Conservation (phyloP, 2,113 vertebrate species). For the Esox niger region DNA sequence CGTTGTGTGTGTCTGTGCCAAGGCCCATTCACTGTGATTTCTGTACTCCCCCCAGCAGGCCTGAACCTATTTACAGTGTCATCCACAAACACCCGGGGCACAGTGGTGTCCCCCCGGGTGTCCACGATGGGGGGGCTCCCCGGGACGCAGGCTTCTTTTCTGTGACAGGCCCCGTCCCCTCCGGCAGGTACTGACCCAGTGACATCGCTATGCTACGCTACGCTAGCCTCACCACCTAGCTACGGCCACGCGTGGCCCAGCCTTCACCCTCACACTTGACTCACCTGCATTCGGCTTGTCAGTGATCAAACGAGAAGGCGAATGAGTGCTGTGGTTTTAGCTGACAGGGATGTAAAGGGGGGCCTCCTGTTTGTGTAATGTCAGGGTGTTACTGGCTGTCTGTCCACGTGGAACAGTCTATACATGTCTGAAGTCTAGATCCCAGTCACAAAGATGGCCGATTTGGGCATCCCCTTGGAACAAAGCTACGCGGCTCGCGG, state of each 20-base stretch:
- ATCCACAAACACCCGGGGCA: conserved; percentile 80
- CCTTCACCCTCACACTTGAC: conserved; percentile 6
- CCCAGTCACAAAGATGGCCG: too few relatives aligned
- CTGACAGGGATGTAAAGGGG: conserved; percentile 2
- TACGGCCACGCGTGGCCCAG: conserved; percentile 9
- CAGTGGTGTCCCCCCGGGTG: conserved; percentile 71
- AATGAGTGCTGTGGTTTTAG: neutral
- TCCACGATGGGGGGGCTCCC: conserved; percentile 63
- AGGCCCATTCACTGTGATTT: conserved; percentile 76
- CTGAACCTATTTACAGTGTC: conserved; percentile 80
- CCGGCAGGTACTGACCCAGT: conserved; percentile 79
- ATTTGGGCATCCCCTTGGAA: too few relatives aligned
- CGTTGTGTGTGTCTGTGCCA: conserved; percentile 65
- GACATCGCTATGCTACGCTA: conserved; percentile 62
- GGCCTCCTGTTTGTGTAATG: too few relatives aligned
- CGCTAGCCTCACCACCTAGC: conserved; percentile 59
- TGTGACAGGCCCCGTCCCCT: conserved; percentile 74
- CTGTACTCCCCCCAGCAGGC: conserved; percentile 74
- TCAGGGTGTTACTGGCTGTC: too few relatives aligned
- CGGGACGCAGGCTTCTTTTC: conserved; percentile 66
- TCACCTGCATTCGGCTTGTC: conserved; percentile 15
- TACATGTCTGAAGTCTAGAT: too few relatives aligned
- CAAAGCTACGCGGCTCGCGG: too few relatives aligned
- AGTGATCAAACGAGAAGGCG: conserved; percentile 16
- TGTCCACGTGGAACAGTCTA: conserved; percentile 3